These are phyloP conservation scores for Agrypnia vestita DNA, from an alignment of 1,140 invertebrate species.

Conservation along the genomic window DNA sequence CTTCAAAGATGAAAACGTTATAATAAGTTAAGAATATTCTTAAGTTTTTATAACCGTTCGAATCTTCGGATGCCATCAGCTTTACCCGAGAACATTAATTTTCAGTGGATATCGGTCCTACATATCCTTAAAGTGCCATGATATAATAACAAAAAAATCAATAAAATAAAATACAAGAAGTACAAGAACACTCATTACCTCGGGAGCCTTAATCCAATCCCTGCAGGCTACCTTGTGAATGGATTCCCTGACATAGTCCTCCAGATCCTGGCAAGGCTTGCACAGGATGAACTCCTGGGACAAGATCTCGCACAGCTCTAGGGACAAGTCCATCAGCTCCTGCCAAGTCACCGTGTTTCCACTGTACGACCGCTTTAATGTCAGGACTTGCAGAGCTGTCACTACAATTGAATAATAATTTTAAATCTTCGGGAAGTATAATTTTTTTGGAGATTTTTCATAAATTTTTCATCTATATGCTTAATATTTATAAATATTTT, in stretches of 20 bases:
- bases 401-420: conserved; percentile 66
- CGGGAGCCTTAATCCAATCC: neutral
- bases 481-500: no score
- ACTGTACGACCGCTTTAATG: conserved; percentile 59
- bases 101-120: no score
- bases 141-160: no score
- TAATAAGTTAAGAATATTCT: no score
- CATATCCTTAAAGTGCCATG: no score
- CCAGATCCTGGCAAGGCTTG: conserved; percentile 83
- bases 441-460: no score
- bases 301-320: conserved; percentile 83
- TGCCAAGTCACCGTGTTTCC: conserved; percentile 67
- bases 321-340: conserved; percentile 72
- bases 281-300: conserved; percentile 90
- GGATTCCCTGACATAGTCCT: conserved; percentile 74
- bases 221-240: conserved; percentile 68
- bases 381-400: conserved; percentile 74
- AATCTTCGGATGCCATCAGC: no score
- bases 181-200: neutral
- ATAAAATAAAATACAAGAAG: no score
- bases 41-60: no score
- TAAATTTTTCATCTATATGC: no score
- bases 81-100: no score
- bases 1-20: no score
- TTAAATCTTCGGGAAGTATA: neutral